These are phyloP conservation scores for Peromyscus californicus DNA, from an alignment of 2,113 vertebrate genomes.

Conservation along the genomic window DNA sequence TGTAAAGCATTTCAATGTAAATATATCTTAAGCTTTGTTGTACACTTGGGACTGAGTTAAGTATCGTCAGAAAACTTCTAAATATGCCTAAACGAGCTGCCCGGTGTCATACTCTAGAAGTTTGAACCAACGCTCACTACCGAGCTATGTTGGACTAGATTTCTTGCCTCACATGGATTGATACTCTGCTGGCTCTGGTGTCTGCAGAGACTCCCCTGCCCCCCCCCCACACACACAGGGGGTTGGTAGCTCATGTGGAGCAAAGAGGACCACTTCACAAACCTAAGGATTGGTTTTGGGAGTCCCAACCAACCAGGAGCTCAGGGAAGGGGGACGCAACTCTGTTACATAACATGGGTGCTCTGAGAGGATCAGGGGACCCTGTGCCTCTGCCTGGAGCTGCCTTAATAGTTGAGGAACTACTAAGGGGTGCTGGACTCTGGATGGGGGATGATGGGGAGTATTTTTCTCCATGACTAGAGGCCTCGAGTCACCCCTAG, in stretches of 20 bases:
- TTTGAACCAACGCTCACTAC: background rate
- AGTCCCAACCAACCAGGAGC: accelerated
- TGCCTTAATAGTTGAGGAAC: too few relatives aligned
- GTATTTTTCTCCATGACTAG: background rate
- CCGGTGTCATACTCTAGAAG: background rate
- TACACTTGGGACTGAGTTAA: background rate
- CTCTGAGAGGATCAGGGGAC: too few relatives aligned
- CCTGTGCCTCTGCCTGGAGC: accelerated
- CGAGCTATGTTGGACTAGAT: too few relatives aligned
- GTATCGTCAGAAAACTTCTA: background rate
- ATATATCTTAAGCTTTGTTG: background rate
- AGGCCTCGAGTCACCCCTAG: background rate
- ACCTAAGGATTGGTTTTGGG: accelerated
- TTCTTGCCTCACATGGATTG: background rate
- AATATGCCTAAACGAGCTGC: background rate
- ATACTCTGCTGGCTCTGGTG: background rate
- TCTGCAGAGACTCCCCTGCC: background rate
- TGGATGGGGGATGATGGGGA: background rate
- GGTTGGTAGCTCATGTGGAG: accelerated
- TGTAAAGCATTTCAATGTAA: background rate
- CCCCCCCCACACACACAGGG: background rate
- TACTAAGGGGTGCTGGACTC: background rate
- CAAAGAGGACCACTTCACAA: background rate
- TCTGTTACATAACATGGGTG: accelerated
- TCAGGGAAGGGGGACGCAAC: accelerated